phyloP scores from a whole-genome alignment of 1,140 invertebrate genomes.

The Theocolax elegans region DNA sequence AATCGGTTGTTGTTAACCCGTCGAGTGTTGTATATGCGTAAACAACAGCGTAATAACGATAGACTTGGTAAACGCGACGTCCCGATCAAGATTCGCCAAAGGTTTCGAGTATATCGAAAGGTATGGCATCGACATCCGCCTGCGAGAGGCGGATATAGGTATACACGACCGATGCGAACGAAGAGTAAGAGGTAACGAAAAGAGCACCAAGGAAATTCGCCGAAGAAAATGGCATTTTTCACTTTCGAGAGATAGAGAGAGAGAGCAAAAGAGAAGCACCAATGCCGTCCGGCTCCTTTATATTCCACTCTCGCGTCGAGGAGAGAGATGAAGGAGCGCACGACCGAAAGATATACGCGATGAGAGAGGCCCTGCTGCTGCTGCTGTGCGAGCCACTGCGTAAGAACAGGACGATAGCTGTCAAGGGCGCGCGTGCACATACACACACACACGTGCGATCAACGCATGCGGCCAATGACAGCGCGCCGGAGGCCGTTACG shows the following conservation, averaged over 20 bases:
- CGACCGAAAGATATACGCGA: neutral
- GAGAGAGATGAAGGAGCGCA: conserved; percentile 2
- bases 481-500: conserved; percentile 16
- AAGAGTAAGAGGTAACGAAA: neutral
- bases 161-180: no score
- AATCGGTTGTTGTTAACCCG: no score
- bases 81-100: no score
- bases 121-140: no score
- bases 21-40: no score
- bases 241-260: neutral
- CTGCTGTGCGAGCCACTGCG: neutral
- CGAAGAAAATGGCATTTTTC: conserved; percentile 24
- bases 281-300: conserved; percentile 29
- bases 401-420: conserved; percentile 38
- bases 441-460: no score
- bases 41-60: no score
- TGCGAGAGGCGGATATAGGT: no score
- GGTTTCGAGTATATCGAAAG: no score
- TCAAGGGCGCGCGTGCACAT: conserved; percentile 38
- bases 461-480: conserved; percentile 36
- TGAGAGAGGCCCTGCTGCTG: neutral
- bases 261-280: neutral
- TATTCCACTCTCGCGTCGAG: conserved; percentile 24
- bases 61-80: no score
- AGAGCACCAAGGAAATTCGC: conserved; percentile 9